Conservation (phyloP, 2,888 invertebrate species). For the Gerris lacustris region DNA sequence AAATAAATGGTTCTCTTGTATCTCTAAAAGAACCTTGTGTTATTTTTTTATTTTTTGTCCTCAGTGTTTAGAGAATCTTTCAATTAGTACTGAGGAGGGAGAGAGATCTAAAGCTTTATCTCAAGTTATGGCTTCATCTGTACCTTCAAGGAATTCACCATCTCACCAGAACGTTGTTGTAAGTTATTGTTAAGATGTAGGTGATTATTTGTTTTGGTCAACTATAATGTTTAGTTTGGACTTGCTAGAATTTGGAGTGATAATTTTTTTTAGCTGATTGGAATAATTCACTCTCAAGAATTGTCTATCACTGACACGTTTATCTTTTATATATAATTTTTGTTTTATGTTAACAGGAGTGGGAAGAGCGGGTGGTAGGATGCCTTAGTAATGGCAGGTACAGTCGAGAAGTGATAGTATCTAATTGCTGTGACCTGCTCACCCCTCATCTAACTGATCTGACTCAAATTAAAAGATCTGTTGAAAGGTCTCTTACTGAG, state of each 20-base stretch:
- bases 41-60: too few species aligned
- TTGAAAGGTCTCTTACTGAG: constrained; percentile 17
- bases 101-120: constrained; percentile 47
- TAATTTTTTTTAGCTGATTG: too few species aligned
- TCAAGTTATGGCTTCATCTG: constrained; percentile 39
- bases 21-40: too few species aligned
- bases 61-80: constrained; percentile 58
- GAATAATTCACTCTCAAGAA: too few species aligned
- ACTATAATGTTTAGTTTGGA: too few species aligned
- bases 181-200: background rate
- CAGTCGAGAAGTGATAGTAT: constrained; percentile 60
- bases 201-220: background rate
- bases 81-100: constrained; percentile 55
- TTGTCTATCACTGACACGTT: background rate
- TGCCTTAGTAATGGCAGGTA: constrained; percentile 81
- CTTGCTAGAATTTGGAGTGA: too few species aligned
- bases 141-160: background rate
- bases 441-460: background rate
- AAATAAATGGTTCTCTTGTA: too few species aligned
- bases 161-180: background rate
- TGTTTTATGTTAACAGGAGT: constrained; percentile 42
- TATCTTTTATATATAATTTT: constrained; percentile 4
- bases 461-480: constrained; percentile 10
- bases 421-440: constrained; percentile 37
- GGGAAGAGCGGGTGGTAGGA: constrained; percentile 71